Conservation (phyloP, 2,113 vertebrate species). For the Nettapus auritus region DNA sequence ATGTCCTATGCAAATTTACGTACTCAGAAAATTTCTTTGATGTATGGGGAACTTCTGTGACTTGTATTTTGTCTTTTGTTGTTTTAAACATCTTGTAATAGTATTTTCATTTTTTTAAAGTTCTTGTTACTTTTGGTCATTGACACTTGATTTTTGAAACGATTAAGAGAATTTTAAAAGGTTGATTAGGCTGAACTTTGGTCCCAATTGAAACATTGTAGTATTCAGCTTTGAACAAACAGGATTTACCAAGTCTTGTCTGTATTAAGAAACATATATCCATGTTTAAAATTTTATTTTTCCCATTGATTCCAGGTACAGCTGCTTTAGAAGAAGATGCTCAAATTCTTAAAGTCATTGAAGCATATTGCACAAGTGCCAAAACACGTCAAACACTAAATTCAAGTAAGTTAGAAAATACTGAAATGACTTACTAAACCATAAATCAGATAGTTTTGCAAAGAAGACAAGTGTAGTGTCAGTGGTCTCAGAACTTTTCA, state of each 20-base stretch:
- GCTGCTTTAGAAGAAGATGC: constrained; percentile 98
- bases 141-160: not conserved
- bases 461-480: not conserved
- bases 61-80: not conserved
- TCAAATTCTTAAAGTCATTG: constrained; percentile 98
- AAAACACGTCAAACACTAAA: constrained; percentile 99
- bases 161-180: not conserved
- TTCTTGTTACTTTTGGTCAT: not conserved
- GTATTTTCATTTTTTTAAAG: not conserved
- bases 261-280: not conserved
- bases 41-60: not conserved
- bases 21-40: not conserved
- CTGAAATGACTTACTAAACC: not conserved
- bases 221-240: not conserved
- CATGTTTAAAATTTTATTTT: not conserved
- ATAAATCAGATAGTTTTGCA: not conserved
- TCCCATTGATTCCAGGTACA: constrained; percentile 83
- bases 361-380: constrained; percentile 98
- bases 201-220: not conserved
- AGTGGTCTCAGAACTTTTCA: not conserved
- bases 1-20: not conserved
- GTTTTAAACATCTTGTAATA: not conserved
- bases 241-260: not conserved
- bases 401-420: constrained; percentile 89
- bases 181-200: not conserved